Evolutionary conservation across 2,797 vertebrate species (phyloP).

Genomic region (Megaceryle alcyon): DNA sequence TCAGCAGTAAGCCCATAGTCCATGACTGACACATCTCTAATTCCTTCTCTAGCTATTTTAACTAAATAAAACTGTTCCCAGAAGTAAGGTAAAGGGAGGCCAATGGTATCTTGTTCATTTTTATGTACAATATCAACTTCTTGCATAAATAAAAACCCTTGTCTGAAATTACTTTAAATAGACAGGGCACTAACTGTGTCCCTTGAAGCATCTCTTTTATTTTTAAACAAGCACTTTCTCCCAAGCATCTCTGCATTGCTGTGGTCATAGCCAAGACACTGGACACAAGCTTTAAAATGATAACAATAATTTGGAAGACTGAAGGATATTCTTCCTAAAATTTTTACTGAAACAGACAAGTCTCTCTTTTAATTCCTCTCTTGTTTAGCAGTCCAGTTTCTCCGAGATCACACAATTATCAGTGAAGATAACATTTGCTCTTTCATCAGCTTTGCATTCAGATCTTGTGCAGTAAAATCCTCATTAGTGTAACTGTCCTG

Average conservation of each 20-base stretch:
- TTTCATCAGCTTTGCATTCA: not conserved
- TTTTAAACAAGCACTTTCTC: not conserved
- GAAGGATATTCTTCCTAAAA: not conserved
- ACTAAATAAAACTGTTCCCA: not conserved
- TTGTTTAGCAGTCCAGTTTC: not conserved
- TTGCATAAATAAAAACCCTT: not conserved
- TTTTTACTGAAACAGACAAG: not conserved
- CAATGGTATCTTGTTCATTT: not conserved
- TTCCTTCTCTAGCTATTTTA: not conserved
- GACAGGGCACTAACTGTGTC: not conserved
- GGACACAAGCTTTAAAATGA: not conserved
- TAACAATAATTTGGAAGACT: not conserved
- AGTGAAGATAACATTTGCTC: not conserved
- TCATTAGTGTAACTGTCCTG: not conserved
- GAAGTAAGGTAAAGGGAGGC: not conserved
- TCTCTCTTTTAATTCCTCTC: not conserved
- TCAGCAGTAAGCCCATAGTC: not conserved
- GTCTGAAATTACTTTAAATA: not conserved
- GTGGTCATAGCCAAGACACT: not conserved
- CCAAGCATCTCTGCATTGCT: rapidly evolving
- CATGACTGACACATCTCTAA: not conserved
- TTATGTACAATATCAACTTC: not conserved
- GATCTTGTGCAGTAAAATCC: not conserved
- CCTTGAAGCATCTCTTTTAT: not conserved
- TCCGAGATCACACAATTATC: not conserved